phyloP scores from a whole-genome alignment of 2,797 vertebrate species.

The Thaleichthys pacificus region DNA sequence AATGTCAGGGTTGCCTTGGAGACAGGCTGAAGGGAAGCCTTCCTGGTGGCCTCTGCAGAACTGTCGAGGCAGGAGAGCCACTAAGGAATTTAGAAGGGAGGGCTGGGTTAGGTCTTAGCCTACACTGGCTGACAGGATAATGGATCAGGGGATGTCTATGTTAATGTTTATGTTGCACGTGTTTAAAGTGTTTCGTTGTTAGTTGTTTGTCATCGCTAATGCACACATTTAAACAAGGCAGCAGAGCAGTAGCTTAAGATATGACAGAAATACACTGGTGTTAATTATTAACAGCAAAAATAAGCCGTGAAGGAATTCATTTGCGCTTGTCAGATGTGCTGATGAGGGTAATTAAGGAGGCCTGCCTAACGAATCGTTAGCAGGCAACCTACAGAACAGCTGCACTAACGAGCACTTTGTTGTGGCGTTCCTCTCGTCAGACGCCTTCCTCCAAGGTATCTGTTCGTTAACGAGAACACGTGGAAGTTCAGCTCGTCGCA shows the following conservation, averaged over 20 bases:
- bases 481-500: constrained; percentile 44
- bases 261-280: neutral
- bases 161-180: neutral
- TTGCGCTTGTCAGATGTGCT: constrained; percentile 12
- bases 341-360: constrained; percentile 32
- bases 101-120: constrained; percentile 4
- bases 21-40: constrained; percentile 40
- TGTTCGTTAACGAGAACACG: constrained; percentile 47
- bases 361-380: constrained; percentile 38
- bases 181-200: neutral
- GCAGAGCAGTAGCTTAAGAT: neutral
- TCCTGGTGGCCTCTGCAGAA: constrained; percentile 50
- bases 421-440: constrained; percentile 16
- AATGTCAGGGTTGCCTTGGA: constrained; percentile 65
- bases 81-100: too few relatives aligned
- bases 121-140: constrained; percentile 23
- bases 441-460: constrained; percentile 31
- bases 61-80: constrained; percentile 30
- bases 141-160: constrained; percentile 1
- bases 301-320: constrained; percentile 14
- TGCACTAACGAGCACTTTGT: constrained; percentile 35
- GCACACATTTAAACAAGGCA: neutral
- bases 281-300: neutral
- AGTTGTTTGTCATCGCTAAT: neutral
- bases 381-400: constrained; percentile 5